Percentiles rank a stretch among this genome's conserved stretches.
phyloP scores from a whole-genome alignment of 2,113 vertebrate genomes.

The Perccottus glenii region DNA sequence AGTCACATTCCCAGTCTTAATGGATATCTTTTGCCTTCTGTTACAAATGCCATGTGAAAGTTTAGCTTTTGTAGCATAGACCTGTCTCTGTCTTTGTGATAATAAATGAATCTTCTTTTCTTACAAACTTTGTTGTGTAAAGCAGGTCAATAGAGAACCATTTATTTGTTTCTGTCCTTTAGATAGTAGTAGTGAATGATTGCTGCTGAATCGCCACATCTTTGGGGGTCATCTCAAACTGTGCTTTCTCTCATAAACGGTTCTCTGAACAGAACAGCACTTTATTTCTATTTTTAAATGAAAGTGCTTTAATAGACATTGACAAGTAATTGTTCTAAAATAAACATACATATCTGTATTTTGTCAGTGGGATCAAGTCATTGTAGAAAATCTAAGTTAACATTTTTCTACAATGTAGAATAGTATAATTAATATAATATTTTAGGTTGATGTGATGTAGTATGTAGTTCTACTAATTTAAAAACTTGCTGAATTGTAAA shows the following conservation, averaged over 20 bases:
- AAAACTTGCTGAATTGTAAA: constrained; percentile 38
- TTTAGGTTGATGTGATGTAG: no score
- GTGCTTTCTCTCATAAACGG: constrained; percentile 59
- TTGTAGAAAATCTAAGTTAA: no score
- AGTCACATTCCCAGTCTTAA: constrained; percentile 62
- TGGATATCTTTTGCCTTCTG: constrained; percentile 47
- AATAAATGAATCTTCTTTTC: constrained; percentile 74
- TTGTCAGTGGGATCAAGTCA: no score
- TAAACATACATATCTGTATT: no score
- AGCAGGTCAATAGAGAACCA: constrained; percentile 73
- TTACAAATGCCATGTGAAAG: constrained; percentile 61
- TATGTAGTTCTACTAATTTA: no score
- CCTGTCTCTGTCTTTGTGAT: constrained; percentile 55
- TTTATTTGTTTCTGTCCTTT: constrained; percentile 64
- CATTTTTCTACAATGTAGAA: no score
- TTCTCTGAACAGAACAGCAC: no score
- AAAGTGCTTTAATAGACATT: no score
- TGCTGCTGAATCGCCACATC: constrained; percentile 76
- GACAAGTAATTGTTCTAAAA: no score
- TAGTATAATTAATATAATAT: no score
- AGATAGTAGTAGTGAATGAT: constrained; percentile 66
- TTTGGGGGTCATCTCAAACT: constrained; percentile 44
- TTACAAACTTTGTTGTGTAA: constrained; percentile 66
- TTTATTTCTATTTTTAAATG: no score
- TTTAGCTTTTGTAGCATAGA: constrained; percentile 58